Conservation (phyloP, 2,113 vertebrate species). For the Actenoides hombroni region DNA sequence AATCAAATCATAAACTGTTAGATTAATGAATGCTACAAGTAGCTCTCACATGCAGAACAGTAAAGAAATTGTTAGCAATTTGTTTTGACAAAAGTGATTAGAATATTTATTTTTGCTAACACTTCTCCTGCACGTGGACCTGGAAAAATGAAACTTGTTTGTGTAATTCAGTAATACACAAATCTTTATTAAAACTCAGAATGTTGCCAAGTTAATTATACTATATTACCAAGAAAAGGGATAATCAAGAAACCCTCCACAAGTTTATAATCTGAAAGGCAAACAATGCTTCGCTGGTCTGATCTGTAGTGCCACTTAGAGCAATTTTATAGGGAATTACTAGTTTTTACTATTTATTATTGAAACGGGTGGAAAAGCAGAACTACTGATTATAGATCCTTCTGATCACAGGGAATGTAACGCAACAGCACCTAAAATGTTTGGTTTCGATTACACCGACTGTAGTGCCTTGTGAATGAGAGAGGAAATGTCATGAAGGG, state of each 20-base stretch:
- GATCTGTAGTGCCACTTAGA: slow-evolving; percentile 25
- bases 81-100: slow-evolving; percentile 71
- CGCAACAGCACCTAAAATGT: not conserved
- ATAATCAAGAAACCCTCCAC: slow-evolving; percentile 53
- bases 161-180: slow-evolving; percentile 47
- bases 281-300: slow-evolving; percentile 12
- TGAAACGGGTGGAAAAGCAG: not conserved
- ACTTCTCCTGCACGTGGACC: slow-evolving; percentile 13
- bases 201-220: slow-evolving; percentile 54
- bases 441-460: not conserved
- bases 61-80: slow-evolving; percentile 63
- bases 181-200: slow-evolving; percentile 60
- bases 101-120: slow-evolving; percentile 66
- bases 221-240: slow-evolving; percentile 4
- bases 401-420: not conserved
- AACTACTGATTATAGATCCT: not conserved
- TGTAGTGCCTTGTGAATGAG: not conserved
- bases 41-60: slow-evolving; percentile 47
- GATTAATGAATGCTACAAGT: slow-evolving; percentile 68
- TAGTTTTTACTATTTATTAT: slow-evolving; percentile 3
- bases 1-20: slow-evolving; percentile 71
- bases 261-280: slow-evolving; percentile 42
- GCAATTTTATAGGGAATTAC: slow-evolving; percentile 29
- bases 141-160: slow-evolving; percentile 49
- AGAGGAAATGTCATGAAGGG: not conserved